A percentile compares a stretch with the other conserved stretches of the same genome.
Conservation (phyloP, 2,888 invertebrate genomes). For the Eulithis prunata region DNA sequence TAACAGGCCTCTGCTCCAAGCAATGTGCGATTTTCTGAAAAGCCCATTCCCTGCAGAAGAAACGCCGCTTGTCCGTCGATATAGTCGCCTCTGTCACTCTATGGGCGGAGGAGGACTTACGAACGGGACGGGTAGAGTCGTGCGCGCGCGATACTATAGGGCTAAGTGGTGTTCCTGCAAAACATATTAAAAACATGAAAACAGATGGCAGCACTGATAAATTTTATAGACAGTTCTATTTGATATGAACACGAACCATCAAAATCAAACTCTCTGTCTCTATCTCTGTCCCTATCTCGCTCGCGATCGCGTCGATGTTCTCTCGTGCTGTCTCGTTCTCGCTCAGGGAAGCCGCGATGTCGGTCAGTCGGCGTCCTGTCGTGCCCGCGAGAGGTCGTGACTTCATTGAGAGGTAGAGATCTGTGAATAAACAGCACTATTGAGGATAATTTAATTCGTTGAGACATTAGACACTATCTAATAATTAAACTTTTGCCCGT, state of each 20-base stretch:
- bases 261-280: constrained; percentile 62
- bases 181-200: background rate
- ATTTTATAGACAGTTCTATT: no score
- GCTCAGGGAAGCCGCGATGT: constrained; percentile 69
- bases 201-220: background rate
- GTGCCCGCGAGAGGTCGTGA: constrained; percentile 68
- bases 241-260: constrained; percentile 59
- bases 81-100: constrained; percentile 68
- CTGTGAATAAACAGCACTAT: constrained; percentile 47
- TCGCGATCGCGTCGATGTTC: constrained; percentile 75
- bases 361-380: constrained; percentile 77
- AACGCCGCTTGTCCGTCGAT: constrained; percentile 87
- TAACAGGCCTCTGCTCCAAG: constrained; percentile 93
- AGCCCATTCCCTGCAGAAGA: constrained; percentile 98
- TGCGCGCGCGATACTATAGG: constrained; percentile 62
- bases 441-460: no score
- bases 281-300: constrained; percentile 54
- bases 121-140: constrained; percentile 65
- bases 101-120: constrained; percentile 75
- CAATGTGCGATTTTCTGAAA: constrained; percentile 97
- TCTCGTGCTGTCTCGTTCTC: constrained; percentile 65
- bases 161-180: constrained; percentile 67
- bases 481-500: no score
- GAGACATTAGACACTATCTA: background rate
- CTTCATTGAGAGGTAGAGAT: constrained; percentile 76